Conservation (phyloP, 2,888 invertebrate species). For the Tetragonisca angustula region DNA sequence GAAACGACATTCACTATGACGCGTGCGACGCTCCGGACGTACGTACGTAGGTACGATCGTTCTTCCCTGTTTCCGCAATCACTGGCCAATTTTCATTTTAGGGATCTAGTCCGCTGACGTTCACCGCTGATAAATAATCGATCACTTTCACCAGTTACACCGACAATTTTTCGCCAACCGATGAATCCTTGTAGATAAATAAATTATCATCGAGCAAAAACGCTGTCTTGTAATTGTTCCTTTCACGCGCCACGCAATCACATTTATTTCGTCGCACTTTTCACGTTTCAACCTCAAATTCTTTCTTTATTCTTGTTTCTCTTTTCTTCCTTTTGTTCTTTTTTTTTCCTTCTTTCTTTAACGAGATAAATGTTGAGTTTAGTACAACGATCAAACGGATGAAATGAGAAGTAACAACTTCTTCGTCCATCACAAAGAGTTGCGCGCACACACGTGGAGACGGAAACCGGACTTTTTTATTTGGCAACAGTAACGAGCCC, state of each 20-base stretch:
- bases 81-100: constrained; percentile 40
- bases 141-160: constrained; percentile 52
- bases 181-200: constrained; percentile 76
- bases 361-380: too few species aligned
- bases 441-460: too few species aligned
- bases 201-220: constrained; percentile 69
- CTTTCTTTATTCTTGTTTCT: too few species aligned
- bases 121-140: constrained; percentile 56
- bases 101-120: constrained; percentile 52
- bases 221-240: constrained; percentile 11
- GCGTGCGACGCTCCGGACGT: constrained; percentile 21
- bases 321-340: background rate
- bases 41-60: background rate
- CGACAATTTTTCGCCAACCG: constrained; percentile 46
- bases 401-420: background rate
- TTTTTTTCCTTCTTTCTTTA: too few species aligned
- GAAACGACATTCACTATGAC: constrained; percentile 23
- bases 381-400: background rate
- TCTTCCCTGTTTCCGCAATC: background rate
- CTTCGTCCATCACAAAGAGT: background rate
- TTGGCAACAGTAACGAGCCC: constrained; percentile 41
- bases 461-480: background rate
- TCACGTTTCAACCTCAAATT: too few species aligned
- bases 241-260: background rate
- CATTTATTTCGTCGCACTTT: background rate